Evolutionary conservation across 2,888 invertebrate genomes (phyloP).

Genomic region (Cantharis rufa): DNA sequence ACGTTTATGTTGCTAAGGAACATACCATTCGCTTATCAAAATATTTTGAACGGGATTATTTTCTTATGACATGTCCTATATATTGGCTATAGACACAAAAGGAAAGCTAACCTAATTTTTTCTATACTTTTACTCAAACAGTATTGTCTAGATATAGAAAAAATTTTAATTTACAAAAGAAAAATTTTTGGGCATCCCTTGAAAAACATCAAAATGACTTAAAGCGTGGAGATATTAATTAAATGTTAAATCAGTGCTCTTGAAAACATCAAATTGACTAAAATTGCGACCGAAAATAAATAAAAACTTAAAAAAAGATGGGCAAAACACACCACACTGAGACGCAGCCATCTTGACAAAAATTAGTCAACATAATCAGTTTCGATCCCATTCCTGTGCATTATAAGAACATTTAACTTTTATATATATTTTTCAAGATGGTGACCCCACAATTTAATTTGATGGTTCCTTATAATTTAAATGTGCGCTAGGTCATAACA

Average conservation of each 20-base stretch:
- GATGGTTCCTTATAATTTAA: not conserved
- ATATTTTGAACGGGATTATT: not conserved
- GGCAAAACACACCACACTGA: no score
- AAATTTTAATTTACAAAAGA: no score
- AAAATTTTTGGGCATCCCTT: no score
- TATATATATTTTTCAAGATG: not conserved
- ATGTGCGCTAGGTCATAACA: not conserved
- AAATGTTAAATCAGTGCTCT: no score
- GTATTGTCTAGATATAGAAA: no score
- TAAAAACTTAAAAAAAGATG: no score
- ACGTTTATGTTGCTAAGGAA: not conserved
- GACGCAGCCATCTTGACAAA: not conserved
- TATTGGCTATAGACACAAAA: not conserved
- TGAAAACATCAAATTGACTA: no score
- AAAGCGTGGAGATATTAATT: no score
- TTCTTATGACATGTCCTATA: not conserved
- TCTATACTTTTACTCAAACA: no score
- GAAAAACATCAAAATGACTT: no score
- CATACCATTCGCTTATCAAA: not conserved
- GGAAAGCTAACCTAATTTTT: no score
- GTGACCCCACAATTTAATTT: not conserved
- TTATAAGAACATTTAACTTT: not conserved
- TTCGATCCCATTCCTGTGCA: not conserved
- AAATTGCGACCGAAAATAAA: no score
- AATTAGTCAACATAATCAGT: not conserved